phyloP scores from a whole-genome alignment of 1,140 invertebrate species.

The Adelges cooleyi region DNA sequence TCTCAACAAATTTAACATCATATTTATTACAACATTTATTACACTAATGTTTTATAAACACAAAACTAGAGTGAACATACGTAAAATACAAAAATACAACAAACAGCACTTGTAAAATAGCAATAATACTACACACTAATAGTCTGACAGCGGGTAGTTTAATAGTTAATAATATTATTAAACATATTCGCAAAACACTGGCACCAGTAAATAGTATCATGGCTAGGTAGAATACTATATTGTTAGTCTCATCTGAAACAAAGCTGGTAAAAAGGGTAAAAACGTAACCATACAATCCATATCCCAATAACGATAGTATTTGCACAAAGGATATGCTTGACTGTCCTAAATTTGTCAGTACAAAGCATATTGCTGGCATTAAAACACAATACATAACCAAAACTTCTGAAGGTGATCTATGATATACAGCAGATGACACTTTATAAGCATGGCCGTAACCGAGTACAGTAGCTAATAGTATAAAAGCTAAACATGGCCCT shows the following conservation, averaged over 20 bases:
- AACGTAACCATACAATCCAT: constrained; percentile 42
- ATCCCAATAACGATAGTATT: constrained; percentile 40
- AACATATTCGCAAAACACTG: constrained; percentile 39
- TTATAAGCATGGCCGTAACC: constrained; percentile 39
- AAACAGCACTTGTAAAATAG: constrained; percentile 40
- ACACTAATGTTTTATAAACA: constrained; percentile 24
- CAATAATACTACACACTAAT: constrained; percentile 40
- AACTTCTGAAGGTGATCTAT: constrained; percentile 35
- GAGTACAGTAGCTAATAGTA: constrained; percentile 36
- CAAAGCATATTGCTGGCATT: constrained; percentile 37
- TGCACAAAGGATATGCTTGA: constrained; percentile 37
- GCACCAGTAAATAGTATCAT: constrained; percentile 40
- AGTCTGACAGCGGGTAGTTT: constrained; percentile 39
- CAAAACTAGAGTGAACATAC: constrained; percentile 41
- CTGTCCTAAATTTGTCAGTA: constrained; percentile 36
- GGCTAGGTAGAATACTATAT: constrained; percentile 39
- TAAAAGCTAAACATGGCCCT: constrained; percentile 39
- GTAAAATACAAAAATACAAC: constrained; percentile 42
- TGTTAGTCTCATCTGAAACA: constrained; percentile 38
- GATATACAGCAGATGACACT: constrained; percentile 31
- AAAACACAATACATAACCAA: constrained; percentile 36
- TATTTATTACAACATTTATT: too few species aligned
- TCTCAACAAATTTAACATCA: too few species aligned
- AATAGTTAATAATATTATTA: constrained; percentile 40
- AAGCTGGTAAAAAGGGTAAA: constrained; percentile 39